phyloP scores from a whole-genome alignment of 2,797 vertebrate genomes.

The Pipistrellus nathusii region DNA sequence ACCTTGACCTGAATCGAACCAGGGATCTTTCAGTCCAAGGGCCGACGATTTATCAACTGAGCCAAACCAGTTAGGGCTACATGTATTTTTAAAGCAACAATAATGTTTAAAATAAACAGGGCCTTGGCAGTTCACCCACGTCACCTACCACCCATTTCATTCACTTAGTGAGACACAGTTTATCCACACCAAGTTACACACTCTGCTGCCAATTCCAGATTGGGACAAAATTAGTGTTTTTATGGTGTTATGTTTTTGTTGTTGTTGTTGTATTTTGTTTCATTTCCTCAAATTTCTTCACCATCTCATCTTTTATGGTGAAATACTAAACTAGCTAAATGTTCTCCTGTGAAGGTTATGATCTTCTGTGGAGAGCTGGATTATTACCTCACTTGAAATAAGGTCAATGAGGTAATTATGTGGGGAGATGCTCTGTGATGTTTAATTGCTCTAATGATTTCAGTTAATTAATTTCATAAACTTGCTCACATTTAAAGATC shows the following conservation, averaged over 20 bases:
- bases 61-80: no score
- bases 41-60: no score
- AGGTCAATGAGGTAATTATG: conserved; percentile 67
- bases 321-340: neutral
- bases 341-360: neutral
- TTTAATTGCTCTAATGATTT: conserved; percentile 63
- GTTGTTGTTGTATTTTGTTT: neutral
- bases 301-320: neutral
- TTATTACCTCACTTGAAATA: conserved; percentile 58
- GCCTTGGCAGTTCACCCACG: neutral
- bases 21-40: no score
- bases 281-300: neutral
- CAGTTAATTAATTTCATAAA: conserved; percentile 68
- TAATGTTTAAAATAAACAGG: neutral
- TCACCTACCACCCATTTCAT: neutral
- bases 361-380: conserved; percentile 28
- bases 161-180: neutral
- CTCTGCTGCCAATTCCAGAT: neutral
- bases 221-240: neutral
- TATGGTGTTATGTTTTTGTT: no score
- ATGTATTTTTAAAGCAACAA: no score
- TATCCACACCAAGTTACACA: neutral
- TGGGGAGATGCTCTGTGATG: neutral
- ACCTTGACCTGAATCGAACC: no score
- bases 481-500: conserved; percentile 70